phyloP scores from a whole-genome alignment of 2,888 invertebrate genomes.

The Eilema caniola region DNA sequence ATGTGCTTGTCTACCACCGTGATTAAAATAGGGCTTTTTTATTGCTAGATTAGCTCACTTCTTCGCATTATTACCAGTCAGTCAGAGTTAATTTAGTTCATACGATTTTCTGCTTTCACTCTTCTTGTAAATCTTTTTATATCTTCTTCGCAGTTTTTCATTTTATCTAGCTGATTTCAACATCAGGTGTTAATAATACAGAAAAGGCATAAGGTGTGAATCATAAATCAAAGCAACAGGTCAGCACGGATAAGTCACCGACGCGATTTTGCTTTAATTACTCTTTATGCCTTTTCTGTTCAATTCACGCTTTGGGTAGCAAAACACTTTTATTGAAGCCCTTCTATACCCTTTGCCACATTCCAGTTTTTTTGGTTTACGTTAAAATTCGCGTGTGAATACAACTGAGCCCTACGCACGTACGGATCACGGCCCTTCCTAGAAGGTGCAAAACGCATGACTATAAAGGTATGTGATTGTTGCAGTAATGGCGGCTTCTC shows the following conservation, averaged over 20 bases:
- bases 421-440: conserved; percentile 55
- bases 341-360: conserved; percentile 24
- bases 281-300: neutral
- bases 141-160: neutral
- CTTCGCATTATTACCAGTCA: too few relatives aligned
- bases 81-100: too few relatives aligned
- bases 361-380: conserved; percentile 29
- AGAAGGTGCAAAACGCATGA: conserved; percentile 40
- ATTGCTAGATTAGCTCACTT: too few relatives aligned
- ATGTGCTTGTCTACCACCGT: too few relatives aligned
- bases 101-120: too few relatives aligned
- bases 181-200: neutral
- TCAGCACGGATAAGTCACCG: too few relatives aligned
- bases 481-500: conserved; percentile 33
- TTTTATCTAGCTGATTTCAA: too few relatives aligned
- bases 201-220: neutral
- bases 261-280: neutral
- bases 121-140: too few relatives aligned
- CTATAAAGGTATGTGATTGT: conserved; percentile 36
- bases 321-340: neutral
- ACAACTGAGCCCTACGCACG: conserved; percentile 47
- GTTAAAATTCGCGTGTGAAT: conserved; percentile 40
- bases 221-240: too few relatives aligned
- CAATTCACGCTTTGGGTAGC: neutral
- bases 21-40: too few relatives aligned